A percentile compares a stretch with the other conserved stretches of the same genome.
Conservation (phyloP, 2,113 vertebrate species). For the Triplophysa rosa region DNA sequence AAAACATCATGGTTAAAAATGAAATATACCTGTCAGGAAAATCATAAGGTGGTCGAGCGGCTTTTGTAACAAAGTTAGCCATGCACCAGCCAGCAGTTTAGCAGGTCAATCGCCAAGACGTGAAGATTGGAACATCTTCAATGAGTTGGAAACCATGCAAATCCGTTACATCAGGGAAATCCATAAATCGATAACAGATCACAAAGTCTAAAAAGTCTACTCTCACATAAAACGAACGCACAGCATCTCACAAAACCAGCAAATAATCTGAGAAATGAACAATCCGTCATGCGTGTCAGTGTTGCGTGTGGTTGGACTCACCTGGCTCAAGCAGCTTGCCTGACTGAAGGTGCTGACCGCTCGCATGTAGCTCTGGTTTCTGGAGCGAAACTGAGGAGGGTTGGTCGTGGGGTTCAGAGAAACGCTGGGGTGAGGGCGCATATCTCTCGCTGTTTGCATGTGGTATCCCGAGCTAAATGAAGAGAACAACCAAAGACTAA, state of each 20-base stretch:
- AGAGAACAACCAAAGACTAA: constrained; percentile 46
- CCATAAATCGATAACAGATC: background rate
- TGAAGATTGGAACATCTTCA: no score
- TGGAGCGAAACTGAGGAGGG: constrained; percentile 95
- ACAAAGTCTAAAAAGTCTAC: background rate
- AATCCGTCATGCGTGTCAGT: background rate
- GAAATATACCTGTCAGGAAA: background rate
- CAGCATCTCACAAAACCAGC: background rate
- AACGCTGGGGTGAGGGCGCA: constrained; percentile 84
- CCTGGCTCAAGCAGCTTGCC: constrained; percentile 99
- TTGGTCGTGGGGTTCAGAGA: constrained; percentile 89
- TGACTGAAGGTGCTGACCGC: constrained; percentile 99
- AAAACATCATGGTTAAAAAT: background rate
- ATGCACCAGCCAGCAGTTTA: background rate
- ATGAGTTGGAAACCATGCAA: no score
- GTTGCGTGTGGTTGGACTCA: constrained; percentile 68
- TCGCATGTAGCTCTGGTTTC: constrained; percentile 99
- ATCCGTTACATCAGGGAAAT: background rate
- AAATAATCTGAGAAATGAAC: background rate
- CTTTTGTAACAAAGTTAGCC: background rate
- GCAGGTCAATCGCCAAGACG: background rate
- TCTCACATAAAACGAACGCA: background rate
- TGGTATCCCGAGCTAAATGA: constrained; percentile 89
- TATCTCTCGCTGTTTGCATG: constrained; percentile 89
- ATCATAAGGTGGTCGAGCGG: background rate